Evolutionary conservation across 2,888 invertebrate species (phyloP).

Genomic region (Lordiphosa andalusiaca): DNA sequence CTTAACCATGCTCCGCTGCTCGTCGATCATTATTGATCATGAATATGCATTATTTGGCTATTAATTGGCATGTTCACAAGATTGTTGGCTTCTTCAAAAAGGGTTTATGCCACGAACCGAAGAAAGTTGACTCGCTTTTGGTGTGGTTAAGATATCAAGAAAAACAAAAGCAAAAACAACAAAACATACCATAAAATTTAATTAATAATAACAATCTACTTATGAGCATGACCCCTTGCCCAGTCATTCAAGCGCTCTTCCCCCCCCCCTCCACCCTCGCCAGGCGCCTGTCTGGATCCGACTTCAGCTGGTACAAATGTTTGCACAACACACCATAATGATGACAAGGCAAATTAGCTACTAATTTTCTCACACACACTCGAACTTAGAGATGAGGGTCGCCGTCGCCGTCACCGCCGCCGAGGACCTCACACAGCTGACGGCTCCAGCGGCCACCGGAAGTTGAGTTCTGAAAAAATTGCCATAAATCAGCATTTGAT

Average conservation of each 20-base stretch:
- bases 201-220: constrained; percentile 37
- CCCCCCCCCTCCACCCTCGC: no score
- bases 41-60: constrained; percentile 63
- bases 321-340: constrained; percentile 73
- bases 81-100: constrained; percentile 59
- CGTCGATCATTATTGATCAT: constrained; percentile 42
- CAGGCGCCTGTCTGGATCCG: constrained; percentile 6
- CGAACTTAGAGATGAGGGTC: constrained; percentile 38
- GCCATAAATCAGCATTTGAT: constrained; percentile 74
- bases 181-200: constrained; percentile 35
- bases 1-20: constrained; percentile 16
- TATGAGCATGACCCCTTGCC: constrained; percentile 28
- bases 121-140: no score
- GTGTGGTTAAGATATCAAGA: no score
- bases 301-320: constrained; percentile 58
- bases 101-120: constrained; percentile 4
- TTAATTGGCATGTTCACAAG: constrained; percentile 66
- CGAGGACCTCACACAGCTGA: constrained; percentile 72
- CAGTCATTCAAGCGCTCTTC: constrained; percentile 20
- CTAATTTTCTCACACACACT: constrained; percentile 61
- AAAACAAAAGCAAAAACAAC: no score
- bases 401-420: constrained; percentile 29
- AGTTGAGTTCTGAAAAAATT: constrained; percentile 44
- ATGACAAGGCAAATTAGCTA: constrained; percentile 74
- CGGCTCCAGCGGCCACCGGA: constrained; percentile 23